Evolutionary conservation across 2,888 invertebrate species (phyloP).

Genomic region (Brachyopa scutellaris): DNA sequence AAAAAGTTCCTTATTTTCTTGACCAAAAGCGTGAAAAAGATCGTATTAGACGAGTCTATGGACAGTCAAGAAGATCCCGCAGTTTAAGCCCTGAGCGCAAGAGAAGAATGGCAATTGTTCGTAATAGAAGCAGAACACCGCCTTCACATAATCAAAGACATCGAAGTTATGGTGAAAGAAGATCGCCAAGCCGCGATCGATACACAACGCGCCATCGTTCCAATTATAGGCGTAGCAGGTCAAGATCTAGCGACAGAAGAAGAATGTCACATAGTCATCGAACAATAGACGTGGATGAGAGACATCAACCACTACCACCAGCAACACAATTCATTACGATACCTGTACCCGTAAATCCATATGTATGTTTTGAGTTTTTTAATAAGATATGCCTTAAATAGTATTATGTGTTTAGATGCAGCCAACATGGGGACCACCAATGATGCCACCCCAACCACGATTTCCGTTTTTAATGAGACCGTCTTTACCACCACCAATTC

Average conservation of each 20-base stretch:
- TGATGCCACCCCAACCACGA: slow-evolving; percentile 44
- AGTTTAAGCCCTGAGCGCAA: slow-evolving; percentile 24
- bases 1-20: slow-evolving; percentile 65
- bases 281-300: neutral
- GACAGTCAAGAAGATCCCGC: slow-evolving; percentile 34
- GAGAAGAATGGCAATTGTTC: neutral
- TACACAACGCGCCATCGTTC: slow-evolving; percentile 10
- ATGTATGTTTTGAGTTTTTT: slow-evolving; percentile 13
- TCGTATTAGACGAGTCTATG: slow-evolving; percentile 53
- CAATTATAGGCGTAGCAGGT: slow-evolving; percentile 40
- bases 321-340: slow-evolving; percentile 62
- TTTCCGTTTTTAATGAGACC: slow-evolving; percentile 56
- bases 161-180: slow-evolving; percentile 3
- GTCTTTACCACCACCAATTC: slow-evolving; percentile 21
- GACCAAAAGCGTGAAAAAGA: slow-evolving; percentile 62
- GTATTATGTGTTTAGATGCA: slow-evolving; percentile 30
- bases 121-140: slow-evolving; percentile 37
- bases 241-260: slow-evolving; percentile 54
- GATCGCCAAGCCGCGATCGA: slow-evolving; percentile 53
- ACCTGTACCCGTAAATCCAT: slow-evolving; percentile 67
- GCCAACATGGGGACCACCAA: slow-evolving; percentile 52
- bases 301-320: neutral
- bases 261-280: neutral
- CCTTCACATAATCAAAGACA: slow-evolving; percentile 16
- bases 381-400: neutral